phyloP scores from a whole-genome alignment of 2,888 invertebrate species.

The Drosophila eohydei region DNA sequence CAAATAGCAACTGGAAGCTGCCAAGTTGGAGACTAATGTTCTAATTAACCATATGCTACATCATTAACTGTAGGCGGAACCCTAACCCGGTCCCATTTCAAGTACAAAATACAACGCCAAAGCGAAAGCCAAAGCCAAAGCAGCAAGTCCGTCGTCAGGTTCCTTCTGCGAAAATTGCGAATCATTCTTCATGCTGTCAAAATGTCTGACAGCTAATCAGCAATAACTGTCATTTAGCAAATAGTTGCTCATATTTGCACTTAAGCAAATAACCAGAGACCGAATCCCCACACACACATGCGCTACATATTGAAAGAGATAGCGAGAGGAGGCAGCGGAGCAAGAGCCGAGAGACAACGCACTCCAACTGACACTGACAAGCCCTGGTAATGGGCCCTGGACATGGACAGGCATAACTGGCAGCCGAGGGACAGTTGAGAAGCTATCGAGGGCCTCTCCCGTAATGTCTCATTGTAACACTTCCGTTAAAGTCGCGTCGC shows the following conservation, averaged over 20 bases:
- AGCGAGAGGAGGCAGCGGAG: background rate
- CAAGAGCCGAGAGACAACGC: conserved; percentile 4
- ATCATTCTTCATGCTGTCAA: conserved; percentile 79
- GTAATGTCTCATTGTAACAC: conserved; percentile 75
- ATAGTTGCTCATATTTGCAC: conserved; percentile 82
- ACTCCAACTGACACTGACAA: conserved; percentile 67
- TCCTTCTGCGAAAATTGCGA: conserved; percentile 67
- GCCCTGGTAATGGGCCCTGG: conserved; percentile 58
- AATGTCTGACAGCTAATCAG: conserved; percentile 82
- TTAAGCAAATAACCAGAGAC: conserved; percentile 77
- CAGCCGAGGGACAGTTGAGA: conserved; percentile 36
- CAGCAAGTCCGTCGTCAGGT: conserved; percentile 35
- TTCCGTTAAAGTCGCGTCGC: conserved; percentile 73
- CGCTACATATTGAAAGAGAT: conserved; percentile 4
- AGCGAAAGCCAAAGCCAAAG: background rate
- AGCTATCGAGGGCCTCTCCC: conserved; percentile 48
- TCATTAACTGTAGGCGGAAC: conserved; percentile 69
- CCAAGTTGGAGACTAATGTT: conserved; percentile 66
- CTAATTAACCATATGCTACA: conserved; percentile 78
- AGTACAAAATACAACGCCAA: background rate
- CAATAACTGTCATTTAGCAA: conserved; percentile 82
- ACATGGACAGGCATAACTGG: conserved; percentile 48
- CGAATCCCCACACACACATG: conserved; percentile 14
- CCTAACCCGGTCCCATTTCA: conserved; percentile 3
- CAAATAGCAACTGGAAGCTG: conserved; percentile 14